Evolutionary conservation across 2,113 vertebrate genomes (phyloP), one percentile per base, ranked within the genome.

Genomic region (Rhineura floridana): DNA sequence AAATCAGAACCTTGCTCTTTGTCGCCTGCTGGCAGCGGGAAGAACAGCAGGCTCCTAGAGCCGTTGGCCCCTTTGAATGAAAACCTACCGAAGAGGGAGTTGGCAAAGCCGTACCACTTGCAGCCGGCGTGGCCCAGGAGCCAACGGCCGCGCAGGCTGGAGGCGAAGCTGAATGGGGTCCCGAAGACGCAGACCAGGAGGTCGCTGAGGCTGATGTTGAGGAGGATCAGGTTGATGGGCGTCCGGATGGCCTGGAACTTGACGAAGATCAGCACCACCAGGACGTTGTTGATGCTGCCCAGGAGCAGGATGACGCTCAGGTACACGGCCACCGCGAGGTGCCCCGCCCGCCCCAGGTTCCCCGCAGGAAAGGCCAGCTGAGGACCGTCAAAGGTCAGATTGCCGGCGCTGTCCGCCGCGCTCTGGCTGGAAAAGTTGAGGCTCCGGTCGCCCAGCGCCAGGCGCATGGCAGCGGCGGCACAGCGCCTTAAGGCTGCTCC

Each of bases 161-260:
- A 25, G 10, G 73, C 73, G 25, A 76, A 76, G 12, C 73, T 46
- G 73, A 76, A 46, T 11, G 73, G 44, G 10, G 73, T 76, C 9
- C 44, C 44, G 25, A 76, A 76, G 73, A 76, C 0, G 73, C 73
- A 76, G 9, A 76, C 25, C 10, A 76, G 73, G 23, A 76, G 44
- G 73, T 76, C 44, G 42, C 73, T 76, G 73, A 76, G 73, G 73
- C 73, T 76, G 73, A 48, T 76, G 73, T 76, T 76, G 73, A 76
- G 73, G 42, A 76, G 73, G 44, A 76, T 48, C 42, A 76, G 25
- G 73, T 76, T 46, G 73, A 76, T 28, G 73, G 73, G 73, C 44
- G 73, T 76, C 42, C 73, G 73, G 73, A 76, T 10, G 73, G 44
- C 25, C 73, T 46, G 73, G 73, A 48, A 48, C 23, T 15, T 28